phyloP scores from a whole-genome alignment of 1,140 invertebrate genomes.

The Drosophila burlai region DNA sequence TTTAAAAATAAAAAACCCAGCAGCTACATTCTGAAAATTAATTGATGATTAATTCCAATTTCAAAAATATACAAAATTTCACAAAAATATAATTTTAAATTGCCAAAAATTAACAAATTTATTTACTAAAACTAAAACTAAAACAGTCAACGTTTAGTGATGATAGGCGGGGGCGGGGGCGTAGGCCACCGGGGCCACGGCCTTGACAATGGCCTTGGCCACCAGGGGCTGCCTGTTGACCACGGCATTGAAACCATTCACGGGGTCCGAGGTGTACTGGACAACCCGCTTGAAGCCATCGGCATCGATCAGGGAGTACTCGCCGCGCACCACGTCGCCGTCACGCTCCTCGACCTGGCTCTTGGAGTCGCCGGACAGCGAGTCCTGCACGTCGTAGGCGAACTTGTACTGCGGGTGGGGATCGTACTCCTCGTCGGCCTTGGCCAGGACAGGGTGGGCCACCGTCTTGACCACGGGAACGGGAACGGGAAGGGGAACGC shows the following conservation, averaged over 20 bases:
- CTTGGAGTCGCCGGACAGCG: slow-evolving; percentile 87
- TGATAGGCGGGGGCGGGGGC: slow-evolving; percentile 39
- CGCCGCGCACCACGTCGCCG: slow-evolving; percentile 86
- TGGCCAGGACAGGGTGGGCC: slow-evolving; percentile 53
- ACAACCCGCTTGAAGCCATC: slow-evolving; percentile 76
- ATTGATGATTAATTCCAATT: too few relatives aligned
- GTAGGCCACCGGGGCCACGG: slow-evolving; percentile 44
- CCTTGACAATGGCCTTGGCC: slow-evolving; percentile 47
- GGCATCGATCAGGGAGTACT: slow-evolving; percentile 71
- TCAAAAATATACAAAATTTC: neutral
- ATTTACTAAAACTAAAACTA: slow-evolving; percentile 21
- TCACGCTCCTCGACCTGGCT: slow-evolving; percentile 87
- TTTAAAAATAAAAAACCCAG: neutral
- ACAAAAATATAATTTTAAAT: neutral
- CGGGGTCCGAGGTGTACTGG: slow-evolving; percentile 80
- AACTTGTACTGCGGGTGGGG: slow-evolving; percentile 86
- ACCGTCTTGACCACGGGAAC: slow-evolving; percentile 31
- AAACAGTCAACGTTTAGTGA: neutral
- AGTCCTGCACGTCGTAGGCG: slow-evolving; percentile 86
- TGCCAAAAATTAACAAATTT: neutral
- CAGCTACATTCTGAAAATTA: too few relatives aligned
- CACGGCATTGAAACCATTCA: slow-evolving; percentile 83
- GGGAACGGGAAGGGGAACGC: neutral
- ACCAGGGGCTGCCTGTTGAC: slow-evolving; percentile 82
- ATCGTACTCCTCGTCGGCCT: slow-evolving; percentile 61